Evolutionary conservation across 2,888 invertebrate species (phyloP), one percentile per base, ranked within the genome.

Genomic region (Dicycla oo): DNA sequence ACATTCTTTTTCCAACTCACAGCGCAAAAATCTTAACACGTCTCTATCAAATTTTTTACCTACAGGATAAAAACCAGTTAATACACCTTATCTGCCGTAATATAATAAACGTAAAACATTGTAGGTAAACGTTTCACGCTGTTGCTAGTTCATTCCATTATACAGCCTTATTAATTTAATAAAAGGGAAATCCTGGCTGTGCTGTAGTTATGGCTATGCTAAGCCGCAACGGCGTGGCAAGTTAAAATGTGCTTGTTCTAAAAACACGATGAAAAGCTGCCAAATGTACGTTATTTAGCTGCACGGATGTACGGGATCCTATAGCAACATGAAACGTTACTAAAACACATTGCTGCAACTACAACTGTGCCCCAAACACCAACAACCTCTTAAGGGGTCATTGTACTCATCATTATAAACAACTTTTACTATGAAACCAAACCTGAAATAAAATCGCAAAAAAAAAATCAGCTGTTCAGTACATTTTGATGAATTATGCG

Each of bases 221-320:
- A 81, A 86, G 70, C 84, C 82, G 73, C 82, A 83, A 73, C 83
- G 85, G 73, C 86, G 87, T 68, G 84, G 88, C 84, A 83, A 90
- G 88, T 91, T 91, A 89, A 91, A 92, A 90, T 88, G 89, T 88
- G 90, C 91, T 91, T 90, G 91, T 91, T 91, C 91, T 91, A 90
- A 92, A 92, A 93, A 92, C 91, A 89, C 84, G 86, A 88, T 85
- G 88, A 88, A 88, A 87, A 86, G 80, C 90, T 91, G 92, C 92
- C 92, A 93, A 93, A 92, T 91, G 89, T 88, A 85, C 84, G 90
- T 89, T 89, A 90, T 89, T 90, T 89, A 84, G 82, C 63, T 71
- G 49, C 26, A 15, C 30, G 62, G 81, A 88, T 70, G 88, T 66
- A 91, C 84, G 81, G 70, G 5, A 23, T 1, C 23, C 11, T 23